Evolutionary conservation across 2,888 invertebrate species (phyloP), one percentile per base, ranked within the genome.

Genomic region (Trimorus sp.): DNA sequence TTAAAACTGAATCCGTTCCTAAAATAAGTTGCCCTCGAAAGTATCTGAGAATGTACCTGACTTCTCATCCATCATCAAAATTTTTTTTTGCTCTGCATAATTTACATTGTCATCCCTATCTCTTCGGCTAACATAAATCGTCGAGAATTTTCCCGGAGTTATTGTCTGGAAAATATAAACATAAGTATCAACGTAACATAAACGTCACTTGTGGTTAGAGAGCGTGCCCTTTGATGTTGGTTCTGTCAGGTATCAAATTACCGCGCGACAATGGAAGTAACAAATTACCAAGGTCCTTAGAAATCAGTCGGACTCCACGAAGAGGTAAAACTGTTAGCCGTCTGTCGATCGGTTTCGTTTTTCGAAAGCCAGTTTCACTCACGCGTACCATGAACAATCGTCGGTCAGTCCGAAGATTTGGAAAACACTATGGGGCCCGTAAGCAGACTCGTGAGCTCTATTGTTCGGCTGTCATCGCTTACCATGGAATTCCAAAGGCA

Each of bases 341-440:
- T 69, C 74, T 59, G 54, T 49, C 49, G 70, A 53, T 59, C 54
- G 79, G 73, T 63, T 70, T 42, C 42, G 59, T 68, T 62, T 59
- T 76, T 65, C 74, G 66, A 82, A 85, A 79, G 54, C 80, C 65
- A 49, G 85, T 85, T 86, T 85, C 85, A 14, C 42, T 70, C 74
- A 78, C 83, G 82, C 82, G 84, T 77, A 86, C 83, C 82, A 77
- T 81, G 88, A 86, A 89, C 89, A 91, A 90, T 89, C 87, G 88
- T 54, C 71, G 84, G 84, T 84, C 85, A 86, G 85, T 88, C 88
- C 84, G 88, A 90, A 80, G 58, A 89, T 90, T 90, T 83, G 85
- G 87, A 89, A 91, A 91, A 91, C 89, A 91, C 84, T 87, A 85
- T 85, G 82, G 82, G 84, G 86, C 83, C 86, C 84, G 85, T 84